Evolutionary conservation across 2,797 vertebrate species (phyloP).

Genomic region (Rhinophrynus dorsalis): DNA sequence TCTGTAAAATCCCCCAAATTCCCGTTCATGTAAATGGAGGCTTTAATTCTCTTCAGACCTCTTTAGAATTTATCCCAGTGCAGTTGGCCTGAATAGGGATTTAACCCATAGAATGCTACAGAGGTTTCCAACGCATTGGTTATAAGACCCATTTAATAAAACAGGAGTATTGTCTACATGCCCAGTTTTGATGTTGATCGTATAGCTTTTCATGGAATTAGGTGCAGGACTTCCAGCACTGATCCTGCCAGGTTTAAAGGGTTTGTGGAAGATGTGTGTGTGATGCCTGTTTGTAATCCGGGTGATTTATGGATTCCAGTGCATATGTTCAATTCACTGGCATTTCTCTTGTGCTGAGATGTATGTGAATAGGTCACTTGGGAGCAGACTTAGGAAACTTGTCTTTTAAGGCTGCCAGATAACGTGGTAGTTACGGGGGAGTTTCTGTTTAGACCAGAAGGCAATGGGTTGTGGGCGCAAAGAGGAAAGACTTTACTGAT

Average conservation of each 20-base stretch:
- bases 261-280: neutral
- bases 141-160: no score
- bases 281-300: neutral
- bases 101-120: no score
- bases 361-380: neutral
- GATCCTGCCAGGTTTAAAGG: neutral
- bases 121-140: no score
- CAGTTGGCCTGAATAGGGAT: no score
- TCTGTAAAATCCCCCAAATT: no score
- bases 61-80: no score
- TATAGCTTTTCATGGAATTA: conserved; percentile 21
- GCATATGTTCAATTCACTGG: neutral
- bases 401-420: no score
- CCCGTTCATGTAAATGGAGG: no score
- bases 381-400: no score
- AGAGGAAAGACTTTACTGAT: no score
- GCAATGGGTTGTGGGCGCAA: no score
- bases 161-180: neutral
- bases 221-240: neutral
- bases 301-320: conserved; percentile 9
- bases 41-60: no score
- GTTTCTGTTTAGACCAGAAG: neutral
- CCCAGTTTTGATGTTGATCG: neutral
- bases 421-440: neutral
- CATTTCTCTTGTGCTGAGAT: conserved; percentile 11